phyloP scores from a whole-genome alignment of 2,113 vertebrate species.

The Mesocricetus auratus region DNA sequence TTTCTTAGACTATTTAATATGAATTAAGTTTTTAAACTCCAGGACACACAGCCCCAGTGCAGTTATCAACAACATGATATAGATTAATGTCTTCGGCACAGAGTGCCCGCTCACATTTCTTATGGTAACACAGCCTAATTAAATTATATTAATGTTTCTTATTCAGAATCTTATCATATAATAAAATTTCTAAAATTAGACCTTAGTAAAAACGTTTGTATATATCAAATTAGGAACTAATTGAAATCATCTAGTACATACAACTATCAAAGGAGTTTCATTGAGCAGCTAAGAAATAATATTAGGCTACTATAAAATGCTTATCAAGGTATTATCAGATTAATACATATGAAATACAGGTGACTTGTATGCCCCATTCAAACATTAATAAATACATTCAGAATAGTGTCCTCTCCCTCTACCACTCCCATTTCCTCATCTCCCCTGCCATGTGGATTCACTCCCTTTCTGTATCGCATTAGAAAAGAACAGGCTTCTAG shows the following conservation, averaged over 20 bases:
- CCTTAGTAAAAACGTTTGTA: background rate
- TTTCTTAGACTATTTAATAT: background rate
- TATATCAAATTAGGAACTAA: background rate
- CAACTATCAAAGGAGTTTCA: background rate
- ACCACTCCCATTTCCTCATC: accelerated
- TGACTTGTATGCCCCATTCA: background rate
- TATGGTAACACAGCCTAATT: background rate
- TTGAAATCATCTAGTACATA: background rate
- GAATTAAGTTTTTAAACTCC: background rate
- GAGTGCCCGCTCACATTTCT: background rate
- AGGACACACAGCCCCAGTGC: background rate
- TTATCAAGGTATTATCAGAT: background rate
- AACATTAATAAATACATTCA: background rate
- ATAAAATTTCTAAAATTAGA: background rate
- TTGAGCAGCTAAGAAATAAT: background rate
- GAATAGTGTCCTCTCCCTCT: background rate
- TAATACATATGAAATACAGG: background rate
- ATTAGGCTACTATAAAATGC: background rate
- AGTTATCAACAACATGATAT: background rate
- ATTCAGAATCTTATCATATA: background rate
- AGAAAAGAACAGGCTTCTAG: too few species aligned
- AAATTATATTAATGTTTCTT: background rate
- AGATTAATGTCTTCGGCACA: background rate
- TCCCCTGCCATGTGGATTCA: background rate
- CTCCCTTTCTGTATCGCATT: background rate